Evolutionary conservation across 2,888 invertebrate species (phyloP).

Genomic region (Anorthoa munda): DNA sequence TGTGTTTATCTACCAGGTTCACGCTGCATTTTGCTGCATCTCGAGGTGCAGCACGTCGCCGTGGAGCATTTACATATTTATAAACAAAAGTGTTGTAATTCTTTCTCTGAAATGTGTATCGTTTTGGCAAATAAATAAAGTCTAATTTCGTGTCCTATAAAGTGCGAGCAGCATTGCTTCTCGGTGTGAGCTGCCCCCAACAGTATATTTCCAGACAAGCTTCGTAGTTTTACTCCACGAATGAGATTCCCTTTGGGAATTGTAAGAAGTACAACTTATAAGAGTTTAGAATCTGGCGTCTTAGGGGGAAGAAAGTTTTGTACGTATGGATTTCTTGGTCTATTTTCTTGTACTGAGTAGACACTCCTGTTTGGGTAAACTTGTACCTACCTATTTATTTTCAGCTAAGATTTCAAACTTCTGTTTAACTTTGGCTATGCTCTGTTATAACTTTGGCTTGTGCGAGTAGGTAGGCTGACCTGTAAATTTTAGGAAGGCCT

Average conservation of each 20-base stretch:
- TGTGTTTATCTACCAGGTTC: too few relatives aligned
- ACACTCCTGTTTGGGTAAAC: neutral
- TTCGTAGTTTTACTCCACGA: slow-evolving; percentile 45
- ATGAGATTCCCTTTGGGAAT: slow-evolving; percentile 51
- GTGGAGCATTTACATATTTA: too few relatives aligned
- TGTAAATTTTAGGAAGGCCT: too few relatives aligned
- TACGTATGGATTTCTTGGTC: slow-evolving; percentile 28
- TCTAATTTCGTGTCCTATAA: too few relatives aligned
- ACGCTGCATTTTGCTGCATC: too few relatives aligned
- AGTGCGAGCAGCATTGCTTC: neutral
- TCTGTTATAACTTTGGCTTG: too few relatives aligned
- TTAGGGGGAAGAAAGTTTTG: slow-evolving; percentile 42
- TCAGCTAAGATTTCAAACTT: neutral
- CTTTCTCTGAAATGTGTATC: too few relatives aligned
- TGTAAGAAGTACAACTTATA: slow-evolving; percentile 57
- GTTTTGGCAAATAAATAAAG: too few relatives aligned
- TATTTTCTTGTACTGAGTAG: slow-evolving; percentile 29
- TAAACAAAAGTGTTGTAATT: too few relatives aligned
- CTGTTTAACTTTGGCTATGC: too few relatives aligned
- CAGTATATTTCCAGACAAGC: slow-evolving; percentile 39
- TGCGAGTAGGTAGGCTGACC: too few relatives aligned
- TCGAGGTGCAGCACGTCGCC: too few relatives aligned
- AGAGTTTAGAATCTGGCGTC: slow-evolving; percentile 57
- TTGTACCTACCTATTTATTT: neutral
- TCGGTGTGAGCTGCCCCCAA: slow-evolving; percentile 37